Percentiles rank a stretch among this genome's conserved stretches.
These are phyloP conservation scores for Salticus scenicus DNA, from an alignment of 2,888 invertebrate species.

Conservation along the genomic window DNA sequence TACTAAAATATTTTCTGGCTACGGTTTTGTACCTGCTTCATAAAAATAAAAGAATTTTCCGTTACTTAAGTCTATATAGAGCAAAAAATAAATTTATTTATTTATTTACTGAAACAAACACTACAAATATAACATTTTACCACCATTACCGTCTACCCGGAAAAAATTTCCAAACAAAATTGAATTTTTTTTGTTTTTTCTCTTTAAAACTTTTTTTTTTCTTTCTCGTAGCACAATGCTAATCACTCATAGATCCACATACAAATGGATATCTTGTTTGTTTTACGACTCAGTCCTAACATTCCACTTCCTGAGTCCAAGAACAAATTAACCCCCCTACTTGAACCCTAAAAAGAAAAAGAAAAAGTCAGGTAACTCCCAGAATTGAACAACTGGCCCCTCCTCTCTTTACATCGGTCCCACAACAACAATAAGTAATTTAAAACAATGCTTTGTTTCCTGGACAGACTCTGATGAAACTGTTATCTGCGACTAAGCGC, in stretches of 20 bases:
- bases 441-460: constrained; percentile 24
- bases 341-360: not conserved
- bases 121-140: no score
- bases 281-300: not conserved
- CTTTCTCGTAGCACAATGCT: not conserved
- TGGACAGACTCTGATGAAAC: constrained; percentile 23
- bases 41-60: no score
- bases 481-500: not conserved
- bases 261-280: not conserved
- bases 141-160: not conserved
- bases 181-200: no score
- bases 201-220: no score
- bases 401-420: not conserved
- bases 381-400: not conserved
- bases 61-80: no score
- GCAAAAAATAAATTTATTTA: no score
- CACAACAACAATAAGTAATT: constrained; percentile 15
- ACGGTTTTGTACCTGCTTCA: no score
- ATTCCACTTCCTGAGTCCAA: constrained; percentile 9
- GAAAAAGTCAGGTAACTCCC: not conserved
- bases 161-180: not conserved
- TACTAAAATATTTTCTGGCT: no score
- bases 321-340: constrained; percentile 5
- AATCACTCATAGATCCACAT: not conserved
- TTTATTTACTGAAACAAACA: no score